These are phyloP conservation scores for Theonella swinhoei DNA, from an alignment of 37 sponge, comb jelly and placozoan species.

Conservation along the genomic window DNA sequence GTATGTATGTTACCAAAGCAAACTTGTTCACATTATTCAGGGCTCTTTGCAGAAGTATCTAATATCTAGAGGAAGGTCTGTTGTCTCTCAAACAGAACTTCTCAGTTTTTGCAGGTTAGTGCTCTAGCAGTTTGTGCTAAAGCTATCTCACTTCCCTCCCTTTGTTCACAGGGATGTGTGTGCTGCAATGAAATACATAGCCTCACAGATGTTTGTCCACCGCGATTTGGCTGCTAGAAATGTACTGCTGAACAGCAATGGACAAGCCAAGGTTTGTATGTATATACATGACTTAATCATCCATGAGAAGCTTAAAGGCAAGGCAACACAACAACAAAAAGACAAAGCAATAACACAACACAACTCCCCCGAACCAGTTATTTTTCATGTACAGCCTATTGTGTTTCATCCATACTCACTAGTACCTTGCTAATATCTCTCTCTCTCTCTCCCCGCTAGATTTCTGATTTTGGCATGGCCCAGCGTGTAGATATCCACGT, in stretches of 20 bases:
- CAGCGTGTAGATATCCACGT: slow-evolving; percentile 57
- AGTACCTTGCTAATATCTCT: not conserved
- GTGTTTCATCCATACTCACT: no score
- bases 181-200: slow-evolving; percentile 71
- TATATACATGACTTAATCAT: no score
- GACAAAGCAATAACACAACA: no score
- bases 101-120: slow-evolving; percentile 31
- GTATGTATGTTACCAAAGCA: no score
- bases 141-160: not conserved
- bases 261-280: slow-evolving; percentile 63
- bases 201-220: slow-evolving; percentile 66
- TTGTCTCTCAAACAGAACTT: slow-evolving; percentile 59
- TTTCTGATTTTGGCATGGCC: slow-evolving; percentile 81
- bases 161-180: slow-evolving; percentile 59
- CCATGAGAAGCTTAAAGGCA: no score
- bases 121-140: not conserved
- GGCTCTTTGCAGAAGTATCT: slow-evolving; percentile 75
- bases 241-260: slow-evolving; percentile 71
- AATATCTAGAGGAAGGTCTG: slow-evolving; percentile 56
- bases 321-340: no score
- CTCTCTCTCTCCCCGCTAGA: slow-evolving; percentile 19
- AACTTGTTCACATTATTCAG: slow-evolving; percentile 9
- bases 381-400: no score
- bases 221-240: slow-evolving; percentile 77
- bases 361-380: no score